Evolutionary conservation across 2,113 vertebrate genomes (phyloP), one percentile per base, ranked within the genome.

Genomic region (Microtus montanus): DNA sequence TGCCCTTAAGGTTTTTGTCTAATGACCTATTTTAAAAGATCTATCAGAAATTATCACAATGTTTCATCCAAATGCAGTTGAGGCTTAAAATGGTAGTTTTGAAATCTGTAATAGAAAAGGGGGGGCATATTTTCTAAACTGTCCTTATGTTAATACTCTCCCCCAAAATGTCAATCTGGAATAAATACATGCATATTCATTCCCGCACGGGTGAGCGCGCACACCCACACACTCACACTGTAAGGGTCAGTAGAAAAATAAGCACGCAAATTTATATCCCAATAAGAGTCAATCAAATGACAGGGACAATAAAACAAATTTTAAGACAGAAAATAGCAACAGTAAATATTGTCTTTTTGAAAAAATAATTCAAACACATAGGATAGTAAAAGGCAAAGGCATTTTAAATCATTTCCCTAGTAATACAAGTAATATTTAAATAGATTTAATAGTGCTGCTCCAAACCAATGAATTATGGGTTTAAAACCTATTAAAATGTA

Each of bases 401-500:
- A 98, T 98, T 98, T 98, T 98, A 98, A 98, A 98, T 98, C 71
- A 98, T 98, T 98, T 98, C 97, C 96, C 98, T 98, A 98, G 98
- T 98, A 98, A 98, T 98, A 98, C 98, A 98, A 98, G 98, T 98
- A 99, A 98, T 98, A 99, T 99, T 99, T 98, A 98, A 98, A 98
- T 98, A 98, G 97, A 99, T 98, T 98, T 98, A 98, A 98, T 98
- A 98, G 98, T 97, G 97, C 98, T 98, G 98, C 98, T 98, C 98
- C 98, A 98, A 98, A 98, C 98, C 98, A 98, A 98, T 98, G 98
- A 99, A 98, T 99, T 99, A 99, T 98, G 98, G 98, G 98, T 98
- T 99, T 98, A 98, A 99, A 99, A 98, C 98, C 98, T 99, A 99
- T 99, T 99, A 99, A 99, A 99, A 99, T 98, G 98, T 98, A 98